Evolutionary conservation across 2,888 invertebrate genomes (phyloP).

Genomic region (Polyommatus icarus): DNA sequence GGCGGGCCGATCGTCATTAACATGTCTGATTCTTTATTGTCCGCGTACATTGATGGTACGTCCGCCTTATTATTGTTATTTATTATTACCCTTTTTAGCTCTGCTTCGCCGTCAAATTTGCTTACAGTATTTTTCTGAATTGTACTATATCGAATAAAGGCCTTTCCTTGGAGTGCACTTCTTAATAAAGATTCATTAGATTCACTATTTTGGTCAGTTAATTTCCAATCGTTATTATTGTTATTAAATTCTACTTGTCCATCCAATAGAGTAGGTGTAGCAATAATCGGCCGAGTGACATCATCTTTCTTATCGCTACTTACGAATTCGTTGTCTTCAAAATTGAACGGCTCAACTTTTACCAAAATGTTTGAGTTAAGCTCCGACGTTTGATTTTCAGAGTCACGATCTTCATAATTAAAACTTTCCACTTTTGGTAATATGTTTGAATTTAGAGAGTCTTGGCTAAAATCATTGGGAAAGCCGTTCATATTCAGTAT

Average conservation of each 20-base stretch:
- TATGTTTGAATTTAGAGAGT: conserved; percentile 70
- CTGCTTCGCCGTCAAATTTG: conserved; percentile 64
- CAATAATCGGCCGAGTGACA: conserved; percentile 61
- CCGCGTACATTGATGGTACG: conserved; percentile 80
- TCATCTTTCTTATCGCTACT: conserved; percentile 71
- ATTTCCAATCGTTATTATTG: conserved; percentile 91
- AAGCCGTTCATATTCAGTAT: conserved; percentile 86
- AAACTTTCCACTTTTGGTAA: conserved; percentile 87
- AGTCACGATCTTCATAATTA: conserved; percentile 88
- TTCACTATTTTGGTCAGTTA: conserved; percentile 85
- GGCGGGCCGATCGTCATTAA: conserved; percentile 69
- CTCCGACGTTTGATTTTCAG: conserved; percentile 87
- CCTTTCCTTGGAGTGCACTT: conserved; percentile 91
- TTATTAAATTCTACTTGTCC: conserved; percentile 81
- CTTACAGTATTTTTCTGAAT: conserved; percentile 75
- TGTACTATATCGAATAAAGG: conserved; percentile 79
- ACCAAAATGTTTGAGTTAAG: conserved; percentile 82
- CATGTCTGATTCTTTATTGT: conserved; percentile 65
- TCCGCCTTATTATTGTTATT: conserved; percentile 75
- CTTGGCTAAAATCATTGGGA: conserved; percentile 80
- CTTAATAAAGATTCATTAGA: conserved; percentile 88
- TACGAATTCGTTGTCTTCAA: conserved; percentile 67
- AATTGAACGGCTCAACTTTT: conserved; percentile 69
- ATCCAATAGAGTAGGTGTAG: conserved; percentile 77
- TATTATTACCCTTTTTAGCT: conserved; percentile 67